These are phyloP conservation scores for Drosophila suzukii DNA, from an alignment of 1,140 invertebrate species.

Conservation along the genomic window DNA sequence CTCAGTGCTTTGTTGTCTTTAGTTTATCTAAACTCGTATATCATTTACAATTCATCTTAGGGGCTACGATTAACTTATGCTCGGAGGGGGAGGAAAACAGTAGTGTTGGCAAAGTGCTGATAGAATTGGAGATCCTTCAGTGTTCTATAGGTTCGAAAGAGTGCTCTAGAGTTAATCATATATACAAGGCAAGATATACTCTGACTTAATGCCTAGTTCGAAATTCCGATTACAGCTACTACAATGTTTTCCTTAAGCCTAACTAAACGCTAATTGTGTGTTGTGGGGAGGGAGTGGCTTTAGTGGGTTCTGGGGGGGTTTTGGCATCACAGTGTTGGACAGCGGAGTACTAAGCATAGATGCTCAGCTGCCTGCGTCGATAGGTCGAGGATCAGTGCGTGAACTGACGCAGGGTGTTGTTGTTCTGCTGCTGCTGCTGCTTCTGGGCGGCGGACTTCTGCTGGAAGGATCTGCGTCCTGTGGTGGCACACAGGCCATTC, in stretches of 20 bases:
- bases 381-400: constrained; percentile 76
- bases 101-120: constrained; percentile 36
- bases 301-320: constrained; percentile 21
- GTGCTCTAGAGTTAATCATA: constrained; percentile 20
- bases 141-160: constrained; percentile 19
- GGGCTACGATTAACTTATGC: constrained; percentile 17
- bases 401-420: constrained; percentile 65
- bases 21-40: constrained; percentile 51
- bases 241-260: constrained; percentile 32
- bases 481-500: constrained; percentile 73
- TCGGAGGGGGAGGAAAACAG: constrained; percentile 11
- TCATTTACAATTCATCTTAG: constrained; percentile 45
- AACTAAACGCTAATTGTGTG: constrained; percentile 11
- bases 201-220: constrained; percentile 21
- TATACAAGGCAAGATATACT: constrained; percentile 29
- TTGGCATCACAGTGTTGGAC: constrained; percentile 71
- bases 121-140: constrained; percentile 38
- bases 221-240: constrained; percentile 33
- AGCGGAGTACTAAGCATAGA: constrained; percentile 68
- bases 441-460: constrained; percentile 51
- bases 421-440: constrained; percentile 34
- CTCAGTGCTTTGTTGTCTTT: constrained; percentile 68
- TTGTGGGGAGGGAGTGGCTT: background rate
- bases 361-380: constrained; percentile 74
- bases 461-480: constrained; percentile 73